Base-by-base conservation (phyloP, 2,888 invertebrate genomes). In the Volucella bombylans region DNA sequence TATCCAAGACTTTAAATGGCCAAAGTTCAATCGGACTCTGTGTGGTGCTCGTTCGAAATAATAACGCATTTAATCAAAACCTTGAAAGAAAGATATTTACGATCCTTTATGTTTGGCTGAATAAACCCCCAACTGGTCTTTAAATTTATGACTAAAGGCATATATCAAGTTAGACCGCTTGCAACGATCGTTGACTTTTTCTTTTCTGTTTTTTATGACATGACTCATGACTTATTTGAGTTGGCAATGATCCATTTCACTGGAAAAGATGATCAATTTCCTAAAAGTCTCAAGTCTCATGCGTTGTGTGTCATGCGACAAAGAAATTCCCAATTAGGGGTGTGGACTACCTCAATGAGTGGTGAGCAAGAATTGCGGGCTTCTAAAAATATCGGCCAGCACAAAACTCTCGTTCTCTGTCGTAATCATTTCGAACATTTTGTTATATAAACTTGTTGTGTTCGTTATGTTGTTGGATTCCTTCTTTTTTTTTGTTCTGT, bases 301-400 rank as follows among this genome's bases (percentile, higher is more conserved):
- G 31, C 31, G 31, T 31, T n/a, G 31, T 31, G 18, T 50, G 38
- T 8, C 11, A 39, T 14, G 6, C n/a, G 31, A 2, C 14, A 9
- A 49, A 65, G 45, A 47, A 23, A 11, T 57, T 15, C 38, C 65
- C 71, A 54, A 81, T 65, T 71, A 77, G 65, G 59, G 71, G 12
- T 43, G 47, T n/a, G 71, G 65, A 82, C 77, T 82, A 82, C 82
- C 71, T 77, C 77, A 82, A 77, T 14, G 64, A 76, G 69, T 50
- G 31, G 31, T 31, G 49, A 67, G 39, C 41, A n/a, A 68, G 14
- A 59, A 31, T 31, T 31, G 49, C 54, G 39, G 15, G 45, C 23
- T 76, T 81, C 71, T 71, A 81, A 81, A 81, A 81, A 76, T 81
- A 76, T 15, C 64, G 55, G 11, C 45, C 31, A 69, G 45, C 45